These are phyloP conservation scores for Aspidoscelis tigris DNA, from an alignment of 2,113 vertebrate genomes.

Conservation along the genomic window DNA sequence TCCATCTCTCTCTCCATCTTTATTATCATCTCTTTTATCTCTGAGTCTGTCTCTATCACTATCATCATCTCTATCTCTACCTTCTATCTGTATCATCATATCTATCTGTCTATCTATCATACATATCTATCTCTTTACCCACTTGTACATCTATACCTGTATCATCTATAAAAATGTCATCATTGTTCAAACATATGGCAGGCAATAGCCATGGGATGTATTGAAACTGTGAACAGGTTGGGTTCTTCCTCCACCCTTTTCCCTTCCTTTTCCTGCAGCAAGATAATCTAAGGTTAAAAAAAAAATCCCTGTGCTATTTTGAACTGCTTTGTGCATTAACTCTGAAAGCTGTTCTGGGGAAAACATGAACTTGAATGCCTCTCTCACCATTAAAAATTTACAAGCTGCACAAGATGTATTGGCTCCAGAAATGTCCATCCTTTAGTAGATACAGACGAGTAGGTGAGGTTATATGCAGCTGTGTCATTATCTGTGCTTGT, in stretches of 20 bases:
- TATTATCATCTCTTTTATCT: too few species aligned
- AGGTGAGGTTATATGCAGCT: not conserved
- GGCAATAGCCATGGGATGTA: too few species aligned
- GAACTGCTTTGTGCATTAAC: slow-evolving; percentile 17
- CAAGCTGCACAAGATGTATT: not conserved
- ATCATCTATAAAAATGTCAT: not conserved
- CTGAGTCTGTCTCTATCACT: too few species aligned
- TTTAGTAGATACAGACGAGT: not conserved
- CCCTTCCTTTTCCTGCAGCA: not conserved
- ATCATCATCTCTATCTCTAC: too few species aligned
- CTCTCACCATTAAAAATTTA: slow-evolving; percentile 32
- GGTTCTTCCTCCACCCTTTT: not conserved
- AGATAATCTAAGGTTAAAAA: not conserved
- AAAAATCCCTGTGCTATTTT: not conserved
- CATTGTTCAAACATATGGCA: not conserved
- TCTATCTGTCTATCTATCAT: too few species aligned
- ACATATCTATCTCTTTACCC: not conserved
- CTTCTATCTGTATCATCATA: too few species aligned
- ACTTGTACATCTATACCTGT: not conserved
- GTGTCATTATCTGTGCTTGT: not conserved
- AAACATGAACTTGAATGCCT: slow-evolving; percentile 36
- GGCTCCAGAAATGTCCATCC: slow-evolving; percentile 6
- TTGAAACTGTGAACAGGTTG: not conserved
- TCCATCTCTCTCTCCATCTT: too few species aligned
- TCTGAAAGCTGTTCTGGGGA: slow-evolving; percentile 14